Evolutionary conservation across 2,113 vertebrate genomes (phyloP), one percentile per base, ranked within the genome.

Genomic region (Megaceryle maxima): DNA sequence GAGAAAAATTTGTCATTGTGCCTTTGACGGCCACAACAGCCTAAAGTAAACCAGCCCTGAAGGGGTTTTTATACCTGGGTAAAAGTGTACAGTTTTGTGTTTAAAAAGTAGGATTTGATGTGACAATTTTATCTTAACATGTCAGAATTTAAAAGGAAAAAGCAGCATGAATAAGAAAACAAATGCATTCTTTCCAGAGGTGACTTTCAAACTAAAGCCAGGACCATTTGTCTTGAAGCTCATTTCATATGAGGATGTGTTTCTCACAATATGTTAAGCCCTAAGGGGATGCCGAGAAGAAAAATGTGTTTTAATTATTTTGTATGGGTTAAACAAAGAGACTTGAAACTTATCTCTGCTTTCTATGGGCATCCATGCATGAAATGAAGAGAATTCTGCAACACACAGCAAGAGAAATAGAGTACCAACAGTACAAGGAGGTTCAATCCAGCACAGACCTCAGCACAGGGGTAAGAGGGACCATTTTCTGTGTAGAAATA

Each of bases 241-340:
- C 77, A 78, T 83, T 92, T 84, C 77, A 75, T 53, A 76, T 95
- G 33, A 80, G 44, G 63, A 87, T 3, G 5, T 46, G 56, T 91
- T 96, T 92, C 66, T 95, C 39, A 90, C 59, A 87, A 62, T 84
- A 88, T 69, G 75, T 60, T 88, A 73, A 94, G 73, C 56, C 86
- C 83, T 79, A 53, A 89, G 74, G 93, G 85, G 67, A 88, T n/a
- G 59, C 82, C 90, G 41, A 83, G 56, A 88, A 82, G 80, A 97
- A 96, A 94, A 95, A 96, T 76, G 60, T 70, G 62, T 46, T 95
- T 87, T 95, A 92, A 93, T 95, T 94, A 90, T 91, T 95, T 91
- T 7, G 2, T 72, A 76, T 76, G 53, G 28, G 73, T 96, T 95
- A 93, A 96, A 63, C 76, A 92, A 92, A 94, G 66, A 56, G 66